Evolutionary conservation across 2,113 vertebrate species (phyloP), one percentile per base, ranked within the genome.

Genomic region (Hucho hucho): DNA sequence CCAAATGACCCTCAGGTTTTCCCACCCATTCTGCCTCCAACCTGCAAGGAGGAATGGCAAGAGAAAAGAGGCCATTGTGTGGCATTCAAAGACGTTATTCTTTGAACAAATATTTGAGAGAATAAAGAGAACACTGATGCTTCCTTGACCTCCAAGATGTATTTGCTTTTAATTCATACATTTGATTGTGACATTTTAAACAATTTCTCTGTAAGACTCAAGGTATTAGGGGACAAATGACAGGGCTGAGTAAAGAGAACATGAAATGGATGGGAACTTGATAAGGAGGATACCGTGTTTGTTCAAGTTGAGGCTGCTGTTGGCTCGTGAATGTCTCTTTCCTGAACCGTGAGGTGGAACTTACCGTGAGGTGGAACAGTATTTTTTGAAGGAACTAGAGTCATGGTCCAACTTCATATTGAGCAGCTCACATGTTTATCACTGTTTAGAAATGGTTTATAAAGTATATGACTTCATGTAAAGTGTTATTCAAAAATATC

Each of bases 101-200:
- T 84, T 84, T 84, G 73, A 85, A 86, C 83, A 89, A 90, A 89
- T 83, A 84, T 76, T 79, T 78, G 24, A 72, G 79, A 88, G 85
- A 78, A 71, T 76, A 65, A 73, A 73, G 69, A 83, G 59, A 59
- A 64, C 74, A 25, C 86, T 70, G 81, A 86, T 77, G 76, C 75
- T 49, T 73, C 78, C 76, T 83, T 86, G 74, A 88, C 86, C 75
- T 86, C 75, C 29, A 53, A 79, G 79, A 85, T 73, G 73, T 88
- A 85, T 88, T 90, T 90, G 82, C 88, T 84, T 87, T 87, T 75
- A 86, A 85, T 87, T 85, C 75, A 75, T 81, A 83, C 75, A 79
- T 88, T 87, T 20, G 65, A 86, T 88, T 86, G 81, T 81, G 78
- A 86, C 79, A 83, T 82, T 84, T 83, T 43, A 87, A 83, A 86